These are phyloP conservation scores for Pteropus rufus DNA, from an alignment of 2,797 vertebrate species.

Conservation along the genomic window DNA sequence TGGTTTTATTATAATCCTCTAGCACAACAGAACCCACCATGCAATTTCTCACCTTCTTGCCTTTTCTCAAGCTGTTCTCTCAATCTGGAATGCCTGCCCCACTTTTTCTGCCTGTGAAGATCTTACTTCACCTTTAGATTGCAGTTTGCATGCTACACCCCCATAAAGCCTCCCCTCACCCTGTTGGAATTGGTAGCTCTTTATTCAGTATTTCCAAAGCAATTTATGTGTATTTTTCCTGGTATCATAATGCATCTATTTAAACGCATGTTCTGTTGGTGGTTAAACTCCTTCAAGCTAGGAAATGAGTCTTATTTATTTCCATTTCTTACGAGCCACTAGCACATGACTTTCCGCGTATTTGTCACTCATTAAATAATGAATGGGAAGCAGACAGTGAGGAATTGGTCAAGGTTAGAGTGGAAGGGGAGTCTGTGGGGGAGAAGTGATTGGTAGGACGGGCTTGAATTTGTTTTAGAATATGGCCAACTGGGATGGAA, in stretches of 20 bases:
- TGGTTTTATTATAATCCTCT: constrained; percentile 10
- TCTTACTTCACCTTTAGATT: background rate
- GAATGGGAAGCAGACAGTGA: background rate
- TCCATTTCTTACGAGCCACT: background rate
- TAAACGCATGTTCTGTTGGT: background rate
- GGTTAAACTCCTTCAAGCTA: background rate
- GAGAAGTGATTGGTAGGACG: background rate
- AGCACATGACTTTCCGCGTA: background rate
- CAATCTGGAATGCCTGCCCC: constrained; percentile 43
- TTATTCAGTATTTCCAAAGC: background rate
- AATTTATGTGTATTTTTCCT: background rate
- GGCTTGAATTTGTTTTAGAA: background rate
- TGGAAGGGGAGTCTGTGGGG: background rate
- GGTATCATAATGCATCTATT: constrained; percentile 6
- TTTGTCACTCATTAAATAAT: constrained; percentile 14
- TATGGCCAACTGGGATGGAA: background rate
- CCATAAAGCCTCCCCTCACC: background rate
- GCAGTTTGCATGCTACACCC: background rate
- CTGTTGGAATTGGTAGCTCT: background rate
- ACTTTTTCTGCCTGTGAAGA: background rate
- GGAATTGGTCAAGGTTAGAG: background rate
- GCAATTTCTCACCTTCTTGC: constrained; percentile 43
- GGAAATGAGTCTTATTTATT: background rate
- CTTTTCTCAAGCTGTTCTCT: constrained; percentile 60
- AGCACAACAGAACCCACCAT: constrained; percentile 13